phyloP scores from a whole-genome alignment of 2,113 vertebrate species.

The Vanacampus margaritifer region DNA sequence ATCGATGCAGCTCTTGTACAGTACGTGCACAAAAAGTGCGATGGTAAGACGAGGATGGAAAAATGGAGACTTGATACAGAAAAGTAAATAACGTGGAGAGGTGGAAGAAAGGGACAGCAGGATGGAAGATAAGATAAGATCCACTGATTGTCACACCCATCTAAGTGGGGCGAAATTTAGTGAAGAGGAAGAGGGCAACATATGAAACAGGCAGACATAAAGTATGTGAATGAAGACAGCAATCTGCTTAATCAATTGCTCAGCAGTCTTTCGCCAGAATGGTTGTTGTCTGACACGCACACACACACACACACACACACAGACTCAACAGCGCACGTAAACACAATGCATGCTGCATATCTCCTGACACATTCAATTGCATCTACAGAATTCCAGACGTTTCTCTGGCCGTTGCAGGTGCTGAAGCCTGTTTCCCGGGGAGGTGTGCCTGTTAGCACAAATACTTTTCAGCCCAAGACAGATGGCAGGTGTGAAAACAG shows the following conservation, averaged over 20 bases:
- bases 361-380: neutral
- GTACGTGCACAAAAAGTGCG: neutral
- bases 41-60: neutral
- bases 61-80: neutral
- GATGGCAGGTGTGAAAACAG: slow-evolving; percentile 15
- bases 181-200: too few species aligned
- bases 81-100: neutral
- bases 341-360: too few species aligned
- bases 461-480: slow-evolving; percentile 3
- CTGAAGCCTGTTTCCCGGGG: slow-evolving; percentile 14
- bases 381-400: neutral
- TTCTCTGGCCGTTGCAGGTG: slow-evolving; percentile 7
- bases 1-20: neutral
- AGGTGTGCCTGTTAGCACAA: slow-evolving; percentile 12
- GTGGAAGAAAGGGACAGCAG: neutral
- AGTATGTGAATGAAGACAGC: slow-evolving; percentile 32
- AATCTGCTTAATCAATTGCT: slow-evolving; percentile 60
- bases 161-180: too few species aligned
- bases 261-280: slow-evolving; percentile 47
- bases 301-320: too few species aligned
- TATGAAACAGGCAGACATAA: neutral
- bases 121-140: too few species aligned
- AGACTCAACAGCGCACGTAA: slow-evolving; percentile 22
- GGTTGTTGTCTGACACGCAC: slow-evolving; percentile 37
- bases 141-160: too few species aligned